phyloP scores from a whole-genome alignment of 2,113 vertebrate species.

The Phaethon lepturus region DNA sequence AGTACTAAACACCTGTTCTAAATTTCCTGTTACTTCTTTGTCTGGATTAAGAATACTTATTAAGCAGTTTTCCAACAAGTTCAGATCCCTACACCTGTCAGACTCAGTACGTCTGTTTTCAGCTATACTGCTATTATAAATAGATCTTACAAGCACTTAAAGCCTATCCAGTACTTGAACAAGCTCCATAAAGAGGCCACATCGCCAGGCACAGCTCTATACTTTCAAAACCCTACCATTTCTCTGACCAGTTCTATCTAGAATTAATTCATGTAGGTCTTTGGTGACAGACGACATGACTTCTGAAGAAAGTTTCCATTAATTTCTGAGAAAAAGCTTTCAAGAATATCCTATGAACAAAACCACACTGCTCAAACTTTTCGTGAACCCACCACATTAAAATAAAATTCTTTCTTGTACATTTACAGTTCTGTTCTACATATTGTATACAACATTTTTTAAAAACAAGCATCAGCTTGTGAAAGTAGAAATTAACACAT shows the following conservation, averaged over 20 bases:
- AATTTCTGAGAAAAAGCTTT: background rate
- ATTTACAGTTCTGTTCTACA: background rate
- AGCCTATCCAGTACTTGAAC: background rate
- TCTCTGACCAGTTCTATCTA: background rate
- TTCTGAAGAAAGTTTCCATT: background rate
- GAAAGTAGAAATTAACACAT: conserved; percentile 6
- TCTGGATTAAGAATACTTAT: background rate
- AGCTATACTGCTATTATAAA: background rate
- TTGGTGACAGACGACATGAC: background rate
- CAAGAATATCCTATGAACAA: background rate
- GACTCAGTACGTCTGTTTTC: background rate
- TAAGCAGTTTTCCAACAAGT: background rate
- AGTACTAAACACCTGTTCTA: background rate
- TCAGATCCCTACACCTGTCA: background rate
- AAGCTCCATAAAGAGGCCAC: background rate
- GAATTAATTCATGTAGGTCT: background rate
- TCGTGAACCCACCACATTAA: background rate
- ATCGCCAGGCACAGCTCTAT: background rate
- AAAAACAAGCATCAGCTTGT: background rate
- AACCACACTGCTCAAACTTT: background rate
- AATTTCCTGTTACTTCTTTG: background rate
- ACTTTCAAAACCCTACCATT: background rate
- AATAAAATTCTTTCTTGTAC: background rate
- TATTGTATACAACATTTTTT: background rate
- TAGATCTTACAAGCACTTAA: background rate